Percentiles rank a stretch among this genome's conserved stretches.
Conservation (phyloP, 1,140 invertebrate genomes). For the Metaphire vulgaris region DNA sequence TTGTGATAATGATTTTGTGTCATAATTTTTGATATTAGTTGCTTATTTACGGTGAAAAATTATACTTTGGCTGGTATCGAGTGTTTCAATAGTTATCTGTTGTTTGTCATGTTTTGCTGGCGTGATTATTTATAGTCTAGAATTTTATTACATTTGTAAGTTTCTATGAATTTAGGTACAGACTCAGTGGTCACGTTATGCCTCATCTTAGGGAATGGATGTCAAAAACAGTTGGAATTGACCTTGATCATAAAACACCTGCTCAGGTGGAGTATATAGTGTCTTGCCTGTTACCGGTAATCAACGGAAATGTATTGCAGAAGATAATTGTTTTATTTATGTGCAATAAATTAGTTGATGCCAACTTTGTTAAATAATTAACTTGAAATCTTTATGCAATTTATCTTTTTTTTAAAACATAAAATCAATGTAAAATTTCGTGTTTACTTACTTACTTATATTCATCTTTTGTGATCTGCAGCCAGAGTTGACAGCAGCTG, state of each 20-base stretch:
- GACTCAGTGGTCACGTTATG: slow-evolving; percentile 68
- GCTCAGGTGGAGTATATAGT: slow-evolving; percentile 40
- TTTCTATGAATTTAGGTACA: slow-evolving; percentile 61
- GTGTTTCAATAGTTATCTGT: too few species aligned
- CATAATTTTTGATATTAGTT: slow-evolving; percentile 12
- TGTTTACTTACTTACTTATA: too few species aligned
- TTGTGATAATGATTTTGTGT: too few species aligned
- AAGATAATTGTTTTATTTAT: not conserved
- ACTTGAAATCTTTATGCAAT: not conserved
- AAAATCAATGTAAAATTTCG: too few species aligned
- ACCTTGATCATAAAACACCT: slow-evolving; percentile 53
- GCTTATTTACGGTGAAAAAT: too few species aligned
- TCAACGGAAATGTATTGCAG: not conserved
- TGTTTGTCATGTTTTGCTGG: not conserved
- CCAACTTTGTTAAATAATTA: not conserved
- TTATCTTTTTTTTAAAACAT: too few species aligned
- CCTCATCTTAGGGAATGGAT: slow-evolving; percentile 79
- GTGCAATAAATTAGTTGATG: not conserved
- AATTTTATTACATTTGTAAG: not conserved
- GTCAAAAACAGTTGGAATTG: slow-evolving; percentile 64
- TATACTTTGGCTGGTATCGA: too few species aligned
- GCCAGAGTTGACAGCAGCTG: slow-evolving; percentile 47
- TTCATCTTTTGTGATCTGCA: too few species aligned
- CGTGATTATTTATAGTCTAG: not conserved
- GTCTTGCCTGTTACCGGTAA: not conserved